Conservation (phyloP, 2,888 invertebrate species). For the Cantharis nigra region DNA sequence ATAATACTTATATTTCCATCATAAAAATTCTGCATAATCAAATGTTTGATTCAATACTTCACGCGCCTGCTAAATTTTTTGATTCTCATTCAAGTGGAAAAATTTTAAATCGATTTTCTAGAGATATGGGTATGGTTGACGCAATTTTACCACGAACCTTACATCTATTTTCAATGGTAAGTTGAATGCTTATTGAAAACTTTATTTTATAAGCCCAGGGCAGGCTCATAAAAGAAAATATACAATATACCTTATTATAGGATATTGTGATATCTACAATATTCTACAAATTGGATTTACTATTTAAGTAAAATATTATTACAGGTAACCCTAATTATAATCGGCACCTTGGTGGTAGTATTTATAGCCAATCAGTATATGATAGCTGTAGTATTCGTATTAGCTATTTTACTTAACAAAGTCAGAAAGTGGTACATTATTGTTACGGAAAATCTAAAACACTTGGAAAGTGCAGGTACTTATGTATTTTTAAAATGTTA, state of each 20-base stretch:
- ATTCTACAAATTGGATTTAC: too few relatives aligned
- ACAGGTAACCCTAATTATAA: conserved; percentile 56
- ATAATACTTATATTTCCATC: too few relatives aligned
- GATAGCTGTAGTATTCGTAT: conserved; percentile 63
- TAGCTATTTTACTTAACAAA: conserved; percentile 65
- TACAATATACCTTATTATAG: too few relatives aligned
- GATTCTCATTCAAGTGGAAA: conserved; percentile 74
- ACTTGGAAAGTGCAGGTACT: conserved; percentile 59
- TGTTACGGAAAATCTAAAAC: conserved; percentile 73
- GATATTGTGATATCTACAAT: too few relatives aligned
- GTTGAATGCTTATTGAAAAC: too few relatives aligned
- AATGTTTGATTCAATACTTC: conserved; percentile 67
- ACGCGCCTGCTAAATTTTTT: conserved; percentile 72
- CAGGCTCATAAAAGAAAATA: too few relatives aligned
- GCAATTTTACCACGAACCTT: conserved; percentile 69
- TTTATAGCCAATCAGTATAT: conserved; percentile 69
- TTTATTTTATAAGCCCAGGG: too few relatives aligned
- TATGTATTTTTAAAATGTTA: too few relatives aligned
- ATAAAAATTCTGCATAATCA: conserved; percentile 65
- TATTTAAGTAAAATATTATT: not conserved
- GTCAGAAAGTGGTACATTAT: conserved; percentile 67
- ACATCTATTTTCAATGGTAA: too few relatives aligned
- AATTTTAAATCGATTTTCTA: conserved; percentile 65
- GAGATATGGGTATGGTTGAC: conserved; percentile 81
- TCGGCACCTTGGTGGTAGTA: conserved; percentile 72